phyloP scores from a whole-genome alignment of 92 coral and sea anemone species.

The Epizoanthus ramosus region DNA sequence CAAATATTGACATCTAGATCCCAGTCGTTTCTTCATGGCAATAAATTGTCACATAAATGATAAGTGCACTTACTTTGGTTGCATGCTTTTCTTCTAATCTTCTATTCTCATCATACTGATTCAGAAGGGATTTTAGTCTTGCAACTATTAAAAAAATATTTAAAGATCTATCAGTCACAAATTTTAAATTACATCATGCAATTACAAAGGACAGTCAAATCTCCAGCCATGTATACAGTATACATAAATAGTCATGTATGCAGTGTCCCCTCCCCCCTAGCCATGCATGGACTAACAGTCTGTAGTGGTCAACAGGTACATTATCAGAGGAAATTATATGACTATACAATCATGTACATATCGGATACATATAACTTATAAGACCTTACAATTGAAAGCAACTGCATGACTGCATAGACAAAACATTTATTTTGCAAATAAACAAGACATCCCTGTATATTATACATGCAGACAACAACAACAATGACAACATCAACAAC shows the following conservation, averaged over 20 bases:
- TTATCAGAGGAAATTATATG: too few relatives aligned
- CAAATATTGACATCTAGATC: too few relatives aligned
- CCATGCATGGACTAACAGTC: too few relatives aligned
- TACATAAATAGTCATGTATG: too few relatives aligned
- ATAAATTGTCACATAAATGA: neutral
- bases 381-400: too few relatives aligned
- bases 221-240: neutral
- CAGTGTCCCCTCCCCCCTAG: too few relatives aligned
- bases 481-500: neutral
- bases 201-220: neutral
- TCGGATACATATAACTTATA: too few relatives aligned
- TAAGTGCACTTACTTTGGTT: slow-evolving; percentile 30
- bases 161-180: neutral
- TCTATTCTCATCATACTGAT: slow-evolving; percentile 58
- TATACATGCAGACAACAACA: neutral
- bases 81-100: slow-evolving; percentile 17
- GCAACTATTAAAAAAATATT: slow-evolving; percentile 46
- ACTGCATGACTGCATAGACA: neutral
- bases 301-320: too few relatives aligned
- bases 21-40: neutral
- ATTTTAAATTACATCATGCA: neutral
- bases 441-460: neutral
- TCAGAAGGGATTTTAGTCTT: slow-evolving; percentile 70
- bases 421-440: neutral
- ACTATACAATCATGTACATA: too few relatives aligned